Evolutionary conservation across 2,888 invertebrate genomes (phyloP).

Genomic region (Pseudococcus viburni): DNA sequence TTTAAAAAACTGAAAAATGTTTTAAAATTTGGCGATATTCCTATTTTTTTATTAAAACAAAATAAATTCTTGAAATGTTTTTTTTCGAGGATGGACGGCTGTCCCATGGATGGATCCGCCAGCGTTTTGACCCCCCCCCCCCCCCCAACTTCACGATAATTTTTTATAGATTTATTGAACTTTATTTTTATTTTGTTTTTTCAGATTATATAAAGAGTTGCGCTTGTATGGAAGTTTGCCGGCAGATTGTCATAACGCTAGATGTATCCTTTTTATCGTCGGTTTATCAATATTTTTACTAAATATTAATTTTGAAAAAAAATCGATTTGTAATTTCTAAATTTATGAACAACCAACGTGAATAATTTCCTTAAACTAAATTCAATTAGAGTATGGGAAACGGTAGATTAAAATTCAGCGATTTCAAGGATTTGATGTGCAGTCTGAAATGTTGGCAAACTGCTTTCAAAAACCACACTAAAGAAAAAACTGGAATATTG

Average conservation of each 20-base stretch:
- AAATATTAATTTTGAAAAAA: background rate
- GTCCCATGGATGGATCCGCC: too few relatives aligned
- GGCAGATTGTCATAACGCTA: conserved; percentile 89
- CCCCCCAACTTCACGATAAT: too few relatives aligned
- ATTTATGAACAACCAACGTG: too few relatives aligned
- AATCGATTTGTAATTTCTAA: background rate
- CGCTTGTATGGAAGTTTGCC: conserved; percentile 91
- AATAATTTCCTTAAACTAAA: background rate
- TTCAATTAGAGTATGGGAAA: conserved; percentile 79
- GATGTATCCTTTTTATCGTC: conserved; percentile 80
- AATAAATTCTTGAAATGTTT: too few relatives aligned
- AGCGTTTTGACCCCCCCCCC: too few relatives aligned
- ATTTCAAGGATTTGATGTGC: conserved; percentile 93
- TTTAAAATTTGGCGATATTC: too few relatives aligned
- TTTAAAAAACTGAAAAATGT: too few relatives aligned
- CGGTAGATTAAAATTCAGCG: conserved; percentile 85
- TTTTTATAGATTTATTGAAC: too few relatives aligned
- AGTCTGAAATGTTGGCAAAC: conserved; percentile 93
- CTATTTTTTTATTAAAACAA: too few relatives aligned
- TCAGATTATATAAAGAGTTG: conserved; percentile 93
- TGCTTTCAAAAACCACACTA: conserved; percentile 90
- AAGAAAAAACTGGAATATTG: conserved; percentile 91
- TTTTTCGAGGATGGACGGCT: too few relatives aligned
- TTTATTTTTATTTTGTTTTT: conserved; percentile 66
- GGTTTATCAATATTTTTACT: conserved; percentile 25